Conservation (phyloP, 2,888 invertebrate species). For the Metacarcinus magister region DNA sequence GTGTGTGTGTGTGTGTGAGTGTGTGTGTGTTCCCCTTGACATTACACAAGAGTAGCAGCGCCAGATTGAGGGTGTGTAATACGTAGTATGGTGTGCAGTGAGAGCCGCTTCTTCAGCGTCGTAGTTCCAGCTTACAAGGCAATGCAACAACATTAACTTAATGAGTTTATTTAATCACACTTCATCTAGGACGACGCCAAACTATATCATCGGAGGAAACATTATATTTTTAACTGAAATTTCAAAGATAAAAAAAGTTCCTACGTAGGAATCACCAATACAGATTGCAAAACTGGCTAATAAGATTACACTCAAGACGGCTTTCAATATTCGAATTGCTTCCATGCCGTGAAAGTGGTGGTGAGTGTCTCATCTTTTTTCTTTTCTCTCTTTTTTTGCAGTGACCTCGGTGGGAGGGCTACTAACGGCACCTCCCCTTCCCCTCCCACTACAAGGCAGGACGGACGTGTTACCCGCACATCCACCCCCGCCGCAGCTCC, state of each 20-base stretch:
- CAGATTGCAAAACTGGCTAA: not conserved
- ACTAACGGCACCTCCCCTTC: constrained; percentile 28
- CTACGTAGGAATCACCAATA: not conserved
- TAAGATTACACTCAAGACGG: not conserved
- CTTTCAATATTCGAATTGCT: not conserved
- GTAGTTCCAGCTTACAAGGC: not conserved
- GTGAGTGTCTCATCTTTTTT: not conserved
- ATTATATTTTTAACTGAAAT: not conserved
- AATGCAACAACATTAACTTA: not conserved
- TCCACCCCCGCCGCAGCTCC: not conserved
- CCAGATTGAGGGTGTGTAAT: not conserved
- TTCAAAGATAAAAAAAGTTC: not conserved
- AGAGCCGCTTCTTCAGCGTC: not conserved
- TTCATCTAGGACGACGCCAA: not conserved
- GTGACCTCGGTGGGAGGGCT: constrained; percentile 11
- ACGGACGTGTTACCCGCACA: constrained; percentile 14
- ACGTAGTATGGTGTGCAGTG: not conserved
- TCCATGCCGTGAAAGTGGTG: not conserved
- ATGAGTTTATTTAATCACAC: not conserved
- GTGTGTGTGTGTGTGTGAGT: not conserved
- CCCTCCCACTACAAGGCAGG: not conserved
- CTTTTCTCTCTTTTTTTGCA: not conserved
- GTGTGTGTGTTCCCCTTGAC: not conserved
- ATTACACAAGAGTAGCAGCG: not conserved
- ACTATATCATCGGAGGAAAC: not conserved